Base-by-base conservation (phyloP, 92 coral and sea anemone species). In the Porites cylindrica region DNA sequence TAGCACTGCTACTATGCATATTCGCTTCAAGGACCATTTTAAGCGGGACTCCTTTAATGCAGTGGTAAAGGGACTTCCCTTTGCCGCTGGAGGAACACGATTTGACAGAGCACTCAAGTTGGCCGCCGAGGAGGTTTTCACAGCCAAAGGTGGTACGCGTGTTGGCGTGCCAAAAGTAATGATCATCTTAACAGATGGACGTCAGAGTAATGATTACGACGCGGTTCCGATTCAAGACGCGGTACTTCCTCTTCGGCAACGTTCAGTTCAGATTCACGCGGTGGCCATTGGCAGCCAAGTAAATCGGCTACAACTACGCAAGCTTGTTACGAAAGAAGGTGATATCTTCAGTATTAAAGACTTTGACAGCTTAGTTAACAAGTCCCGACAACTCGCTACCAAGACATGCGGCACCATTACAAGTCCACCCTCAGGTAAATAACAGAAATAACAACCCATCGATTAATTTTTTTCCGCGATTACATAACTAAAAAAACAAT, bases 291-390 rank as follows among this genome's bases (percentile, higher is more conserved):
- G 87, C 53, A 74, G 87, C 21, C 90, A 89, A 19, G 89, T 84
- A 29, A 84, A 88, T 17, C 77, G 76, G 17, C 51, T 63, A 29
- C 93, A 94, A 50, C 87, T 94, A 0, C 93, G 87, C 10, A 89
- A 91, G 69, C 76, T 95, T 81, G 98, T 95, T 10, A 86, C 78
- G 32, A 82, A 75, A 64, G 88, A 85, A 17, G 88, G 87, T 75
- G 93, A 88, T 65, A 85, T 92, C 6, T 88, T 92, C 51, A 80
- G 59, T 50, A 91, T 90, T n/a, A 83, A 51, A n/a, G 89, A 93
- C 90, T 93, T 93, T 67, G 94, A 91, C 62, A 93, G 89, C 54
- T 85, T 94, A 53, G 80, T 94, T 2, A 62, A 79, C 32, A 86
- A 82, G 82, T 86, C 92, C 2, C 92, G 90, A 6, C 74, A 79